phyloP scores from a whole-genome alignment of 2,113 vertebrate genomes.

The Thymallus thymallus region DNA sequence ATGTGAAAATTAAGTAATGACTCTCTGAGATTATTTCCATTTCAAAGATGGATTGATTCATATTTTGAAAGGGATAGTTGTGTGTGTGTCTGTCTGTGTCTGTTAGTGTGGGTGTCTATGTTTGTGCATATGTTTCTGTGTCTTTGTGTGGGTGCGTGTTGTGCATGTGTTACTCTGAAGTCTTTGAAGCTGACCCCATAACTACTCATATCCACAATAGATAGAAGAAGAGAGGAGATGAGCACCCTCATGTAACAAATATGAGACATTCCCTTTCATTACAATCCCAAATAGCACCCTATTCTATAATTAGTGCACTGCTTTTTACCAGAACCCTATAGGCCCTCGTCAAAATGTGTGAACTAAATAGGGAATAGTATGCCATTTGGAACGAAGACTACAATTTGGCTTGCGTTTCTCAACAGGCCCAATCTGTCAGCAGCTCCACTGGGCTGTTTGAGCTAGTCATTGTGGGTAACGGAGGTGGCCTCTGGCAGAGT shows the following conservation, averaged over 20 bases:
- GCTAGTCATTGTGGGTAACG: background rate
- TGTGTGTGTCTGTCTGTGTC: too few species aligned
- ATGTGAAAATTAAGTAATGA: too few species aligned
- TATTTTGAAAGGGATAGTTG: too few species aligned
- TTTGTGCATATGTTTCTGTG: too few species aligned
- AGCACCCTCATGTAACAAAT: background rate
- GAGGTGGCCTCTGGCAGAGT: background rate
- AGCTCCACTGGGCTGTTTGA: background rate
- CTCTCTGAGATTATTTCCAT: background rate
- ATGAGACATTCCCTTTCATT: background rate
- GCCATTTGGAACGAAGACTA: background rate
- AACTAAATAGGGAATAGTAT: too few species aligned
- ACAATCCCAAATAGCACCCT: too few species aligned
- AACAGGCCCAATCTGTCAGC: background rate
- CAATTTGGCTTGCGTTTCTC: background rate
- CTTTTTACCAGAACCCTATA: too few species aligned
- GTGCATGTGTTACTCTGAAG: background rate
- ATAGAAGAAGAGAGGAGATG: background rate
- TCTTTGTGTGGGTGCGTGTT: too few species aligned
- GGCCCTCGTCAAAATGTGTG: too few species aligned
- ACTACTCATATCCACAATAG: too few species aligned
- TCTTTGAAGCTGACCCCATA: background rate
- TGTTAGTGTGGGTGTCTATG: too few species aligned
- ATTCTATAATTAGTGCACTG: too few species aligned
- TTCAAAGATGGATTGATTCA: background rate